Evolutionary conservation across 1,140 invertebrate species (phyloP).

Genomic region (Vanessa tameamea): DNA sequence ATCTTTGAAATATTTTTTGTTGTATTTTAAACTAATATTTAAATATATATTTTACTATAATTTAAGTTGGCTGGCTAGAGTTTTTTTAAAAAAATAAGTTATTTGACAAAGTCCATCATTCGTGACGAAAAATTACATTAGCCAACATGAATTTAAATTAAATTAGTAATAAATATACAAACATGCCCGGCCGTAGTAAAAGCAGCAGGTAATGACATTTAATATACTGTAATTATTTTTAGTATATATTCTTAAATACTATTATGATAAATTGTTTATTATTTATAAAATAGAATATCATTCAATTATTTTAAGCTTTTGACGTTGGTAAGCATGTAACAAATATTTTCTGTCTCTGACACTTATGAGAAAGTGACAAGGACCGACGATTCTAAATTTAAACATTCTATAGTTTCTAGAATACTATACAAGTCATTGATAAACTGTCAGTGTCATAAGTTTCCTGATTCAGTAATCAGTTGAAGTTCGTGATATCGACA

Average conservation of each 20-base stretch:
- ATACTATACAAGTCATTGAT: conserved; percentile 27
- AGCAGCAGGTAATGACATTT: conserved; percentile 17
- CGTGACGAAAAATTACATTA: neutral
- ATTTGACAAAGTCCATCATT: neutral
- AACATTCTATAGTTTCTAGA: conserved; percentile 57
- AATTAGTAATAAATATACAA: conserved; percentile 14
- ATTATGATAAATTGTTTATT: neutral
- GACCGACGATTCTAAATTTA: conserved; percentile 51
- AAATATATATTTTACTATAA: too few relatives aligned
- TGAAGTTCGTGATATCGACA: conserved; percentile 35
- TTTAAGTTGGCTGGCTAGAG: neutral
- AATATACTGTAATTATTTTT: neutral
- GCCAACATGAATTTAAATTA: neutral
- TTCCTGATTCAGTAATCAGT: conserved; percentile 27
- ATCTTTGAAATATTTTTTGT: too few relatives aligned
- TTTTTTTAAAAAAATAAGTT: neutral
- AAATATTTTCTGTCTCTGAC: conserved; percentile 15
- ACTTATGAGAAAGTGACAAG: conserved; percentile 25
- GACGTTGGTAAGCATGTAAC: neutral
- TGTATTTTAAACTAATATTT: too few relatives aligned
- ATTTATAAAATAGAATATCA: neutral
- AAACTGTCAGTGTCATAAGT: conserved; percentile 27
- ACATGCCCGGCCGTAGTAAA: conserved; percentile 30
- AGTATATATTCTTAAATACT: too few relatives aligned
- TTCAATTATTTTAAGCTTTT: neutral